These are phyloP conservation scores for Biston betularia DNA, from an alignment of 2,888 invertebrate species.

Conservation along the genomic window DNA sequence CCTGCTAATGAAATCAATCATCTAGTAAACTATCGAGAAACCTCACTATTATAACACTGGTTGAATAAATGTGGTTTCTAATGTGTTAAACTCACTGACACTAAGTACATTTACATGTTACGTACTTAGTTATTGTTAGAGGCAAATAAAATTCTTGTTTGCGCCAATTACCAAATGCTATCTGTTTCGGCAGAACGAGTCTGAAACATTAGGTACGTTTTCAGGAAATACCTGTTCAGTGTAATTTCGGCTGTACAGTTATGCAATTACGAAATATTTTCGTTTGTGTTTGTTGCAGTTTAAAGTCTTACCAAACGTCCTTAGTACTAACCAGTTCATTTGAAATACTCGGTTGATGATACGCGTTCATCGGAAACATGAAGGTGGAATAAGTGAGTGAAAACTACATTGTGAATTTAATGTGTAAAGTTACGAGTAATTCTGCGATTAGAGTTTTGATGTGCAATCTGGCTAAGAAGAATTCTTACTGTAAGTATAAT, in stretches of 20 bases:
- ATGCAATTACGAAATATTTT: slow-evolving; percentile 57
- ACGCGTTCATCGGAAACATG: slow-evolving; percentile 46
- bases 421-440: no score
- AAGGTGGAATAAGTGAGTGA: slow-evolving; percentile 38
- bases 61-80: neutral
- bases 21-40: no score
- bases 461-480: neutral
- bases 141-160: slow-evolving; percentile 52
- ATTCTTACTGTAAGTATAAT: slow-evolving; percentile 1
- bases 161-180: slow-evolving; percentile 68
- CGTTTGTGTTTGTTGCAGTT: slow-evolving; percentile 51
- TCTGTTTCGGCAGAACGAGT: slow-evolving; percentile 74
- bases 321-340: slow-evolving; percentile 68
- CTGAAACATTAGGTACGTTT: slow-evolving; percentile 59
- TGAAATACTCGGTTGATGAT: slow-evolving; percentile 59
- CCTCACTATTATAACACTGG: no score
- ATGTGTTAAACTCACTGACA: slow-evolving; percentile 1
- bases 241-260: slow-evolving; percentile 56
- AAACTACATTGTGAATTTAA: slow-evolving; percentile 15
- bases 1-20: no score
- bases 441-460: neutral
- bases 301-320: slow-evolving; percentile 66
- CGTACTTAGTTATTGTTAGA: slow-evolving; percentile 32
- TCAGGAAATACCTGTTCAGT: slow-evolving; percentile 54
- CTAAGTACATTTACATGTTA: slow-evolving; percentile 32